Evolutionary conservation across 2,888 invertebrate species (phyloP), one percentile per base, ranked within the genome.

Genomic region (Empis livida): DNA sequence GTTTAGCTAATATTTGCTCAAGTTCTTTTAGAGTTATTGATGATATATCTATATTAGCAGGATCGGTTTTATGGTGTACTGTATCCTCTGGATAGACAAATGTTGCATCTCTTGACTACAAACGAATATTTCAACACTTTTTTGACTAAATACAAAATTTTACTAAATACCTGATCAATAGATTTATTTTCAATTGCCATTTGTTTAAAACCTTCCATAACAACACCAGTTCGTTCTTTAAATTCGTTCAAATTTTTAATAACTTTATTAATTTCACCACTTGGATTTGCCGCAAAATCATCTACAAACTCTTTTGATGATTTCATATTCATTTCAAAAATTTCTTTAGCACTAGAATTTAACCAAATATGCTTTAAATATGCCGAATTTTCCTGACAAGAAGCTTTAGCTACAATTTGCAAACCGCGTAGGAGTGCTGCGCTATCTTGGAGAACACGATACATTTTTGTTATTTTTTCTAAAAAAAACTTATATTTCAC

Each of bases 181-280:
- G 15, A 13, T 8, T 30, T 39, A 30, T 16, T 30, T 38, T 20
- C n/a, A 40, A 47, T 54, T 16, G 74, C 58, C 56, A 82, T 82
- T 53, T 80, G 76, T 53, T 72, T 73, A 41, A 89, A 62, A 27
- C 90, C 88, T 56, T 80, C 77, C 39, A 78, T 73, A 16, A 90
- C 82, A 42, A 85, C 81, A 55, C 75, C 71, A 6, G 81, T 72
- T 56, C 84, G 73, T 56, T 83, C 80, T 3, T 76, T 57, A 5
- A 73, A 66, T 57, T 82, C 82, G 52, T 67, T 71, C 2, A 81
- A 53, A 17, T 76, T 71, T 42, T 68, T 61, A 44, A 62, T 60
- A 13, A 76, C 37, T 51, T 66, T 62, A 51, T 64, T 64, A 54
- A 73, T 45, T 47, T 68, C 63, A 46, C 59, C 57, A 0, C 49